These are phyloP conservation scores for Apotomis turbidana DNA, from an alignment of 2,888 invertebrate genomes.

Conservation along the genomic window DNA sequence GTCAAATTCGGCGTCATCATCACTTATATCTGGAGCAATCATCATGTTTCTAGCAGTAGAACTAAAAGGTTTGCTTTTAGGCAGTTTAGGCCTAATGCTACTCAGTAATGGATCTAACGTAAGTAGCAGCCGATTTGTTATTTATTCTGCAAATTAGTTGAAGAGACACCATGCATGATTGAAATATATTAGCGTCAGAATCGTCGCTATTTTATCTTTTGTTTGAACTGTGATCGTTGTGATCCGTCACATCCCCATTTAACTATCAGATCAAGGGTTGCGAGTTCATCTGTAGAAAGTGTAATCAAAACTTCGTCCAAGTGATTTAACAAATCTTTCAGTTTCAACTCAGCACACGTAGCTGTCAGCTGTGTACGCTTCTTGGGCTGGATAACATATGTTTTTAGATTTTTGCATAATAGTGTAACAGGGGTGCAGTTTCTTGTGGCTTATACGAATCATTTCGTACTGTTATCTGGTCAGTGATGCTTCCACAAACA, in stretches of 20 bases:
- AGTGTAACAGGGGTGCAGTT: constrained; percentile 33
- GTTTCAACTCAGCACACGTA: constrained; percentile 31
- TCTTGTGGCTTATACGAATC: constrained; percentile 12
- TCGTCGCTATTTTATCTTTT: constrained; percentile 48
- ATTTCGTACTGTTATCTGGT: constrained; percentile 38
- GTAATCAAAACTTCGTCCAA: constrained; percentile 33
- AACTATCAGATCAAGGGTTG: constrained; percentile 29
- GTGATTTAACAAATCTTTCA: constrained; percentile 35
- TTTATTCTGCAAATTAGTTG: background rate
- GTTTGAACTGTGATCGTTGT: constrained; percentile 50
- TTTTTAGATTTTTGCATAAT: constrained; percentile 36
- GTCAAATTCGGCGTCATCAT: no score
- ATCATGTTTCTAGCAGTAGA: no score
- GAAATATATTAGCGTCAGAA: constrained; percentile 53
- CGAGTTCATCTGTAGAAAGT: constrained; percentile 33
- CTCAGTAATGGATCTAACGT: no score
- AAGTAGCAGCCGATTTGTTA: background rate
- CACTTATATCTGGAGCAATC: no score
- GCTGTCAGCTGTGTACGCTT: constrained; percentile 19
- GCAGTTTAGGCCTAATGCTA: no score
- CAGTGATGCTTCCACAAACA: constrained; percentile 41
- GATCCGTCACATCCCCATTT: constrained; percentile 54
- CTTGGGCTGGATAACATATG: constrained; percentile 40
- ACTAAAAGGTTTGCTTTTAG: no score
- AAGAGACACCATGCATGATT: constrained; percentile 27